Base-by-base conservation (phyloP, 1,140 invertebrate genomes). In the Plectrocnemia conspersa region DNA sequence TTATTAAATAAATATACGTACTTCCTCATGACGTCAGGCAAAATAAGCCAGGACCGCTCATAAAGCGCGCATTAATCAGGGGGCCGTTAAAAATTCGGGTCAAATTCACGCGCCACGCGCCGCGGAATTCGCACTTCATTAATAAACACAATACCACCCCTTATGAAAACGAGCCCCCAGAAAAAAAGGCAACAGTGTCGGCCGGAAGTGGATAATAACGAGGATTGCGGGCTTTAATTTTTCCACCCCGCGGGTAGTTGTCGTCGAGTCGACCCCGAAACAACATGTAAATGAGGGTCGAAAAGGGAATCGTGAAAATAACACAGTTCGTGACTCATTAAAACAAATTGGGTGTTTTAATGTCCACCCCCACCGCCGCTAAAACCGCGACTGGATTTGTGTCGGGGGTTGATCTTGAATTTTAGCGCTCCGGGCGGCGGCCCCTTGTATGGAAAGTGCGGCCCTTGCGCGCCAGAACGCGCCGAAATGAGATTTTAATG, bases 271-370 rank as follows among this genome's bases (percentile, higher is more conserved):
- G 18, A 13, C 47, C 45, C 38, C 9, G n/a, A 25, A 42, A 52
- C 50, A 25, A 35, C 50, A 52, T 52, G 50, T 44, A 52, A 52
- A 52, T 32, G 55, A 57, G 47, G 36, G 29, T 40, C 27, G 54
- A 50, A 50, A 56, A 25, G 45, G 44, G 45, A 56, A 56, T 49
- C 54, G 40, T 56, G 42, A 36, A 56, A 56, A 56, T 56, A 56
- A 49, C 54, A 56, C 45, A 56, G 35, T 54, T 61, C 59, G 54
- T 61, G 59, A 61, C 54, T 61, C 59, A 61, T 61, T 61, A 61
- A 61, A 61, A 54, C 52, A 56, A 61, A 61, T 61, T 56, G 59
- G 54, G 54, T 56, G 54, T 56, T 61, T 61, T 61, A 61, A 61
- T 56, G 59, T 44, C 48, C 35, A 36, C 40, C 40, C 19, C 2